phyloP scores from a whole-genome alignment of 1,140 invertebrate species.

The Harpegnathos saltator region DNA sequence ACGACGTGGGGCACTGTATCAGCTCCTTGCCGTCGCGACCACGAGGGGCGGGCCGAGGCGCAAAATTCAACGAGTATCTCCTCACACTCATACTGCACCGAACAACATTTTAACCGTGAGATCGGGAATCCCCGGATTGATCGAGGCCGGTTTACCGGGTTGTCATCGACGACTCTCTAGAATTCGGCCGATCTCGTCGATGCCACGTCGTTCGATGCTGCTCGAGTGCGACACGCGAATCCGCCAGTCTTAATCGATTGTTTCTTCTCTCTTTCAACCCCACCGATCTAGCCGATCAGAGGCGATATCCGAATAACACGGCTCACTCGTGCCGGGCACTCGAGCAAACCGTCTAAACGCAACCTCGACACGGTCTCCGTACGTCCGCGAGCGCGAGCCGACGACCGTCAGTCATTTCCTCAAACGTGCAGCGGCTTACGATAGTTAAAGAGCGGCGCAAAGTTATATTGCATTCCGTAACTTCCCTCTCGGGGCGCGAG shows the following conservation, averaged over 20 bases:
- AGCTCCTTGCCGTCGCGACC: slow-evolving; percentile 89
- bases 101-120: slow-evolving; percentile 79
- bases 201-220: not conserved
- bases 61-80: slow-evolving; percentile 85
- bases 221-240: not conserved
- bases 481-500: slow-evolving; percentile 69
- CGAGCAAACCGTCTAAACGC: not conserved
- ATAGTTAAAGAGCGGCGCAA: slow-evolving; percentile 55
- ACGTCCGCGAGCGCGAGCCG: not conserved
- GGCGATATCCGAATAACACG: not conserved
- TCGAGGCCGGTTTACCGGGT: slow-evolving; percentile 6
- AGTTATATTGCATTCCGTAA: slow-evolving; percentile 71
- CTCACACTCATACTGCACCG: slow-evolving; percentile 85
- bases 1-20: slow-evolving; percentile 91
- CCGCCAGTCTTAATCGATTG: not conserved
- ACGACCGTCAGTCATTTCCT: slow-evolving; percentile 9
- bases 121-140: slow-evolving; percentile 23
- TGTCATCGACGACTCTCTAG: slow-evolving; percentile 17
- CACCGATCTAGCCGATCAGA: not conserved
- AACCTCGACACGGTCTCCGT: slow-evolving; percentile 3
- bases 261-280: not conserved
- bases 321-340: not conserved
- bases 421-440: not conserved
- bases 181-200: not conserved
- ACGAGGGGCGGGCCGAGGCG: slow-evolving; percentile 83